phyloP scores from a whole-genome alignment of 2,797 vertebrate genomes.

The Rhinophrynus dorsalis region DNA sequence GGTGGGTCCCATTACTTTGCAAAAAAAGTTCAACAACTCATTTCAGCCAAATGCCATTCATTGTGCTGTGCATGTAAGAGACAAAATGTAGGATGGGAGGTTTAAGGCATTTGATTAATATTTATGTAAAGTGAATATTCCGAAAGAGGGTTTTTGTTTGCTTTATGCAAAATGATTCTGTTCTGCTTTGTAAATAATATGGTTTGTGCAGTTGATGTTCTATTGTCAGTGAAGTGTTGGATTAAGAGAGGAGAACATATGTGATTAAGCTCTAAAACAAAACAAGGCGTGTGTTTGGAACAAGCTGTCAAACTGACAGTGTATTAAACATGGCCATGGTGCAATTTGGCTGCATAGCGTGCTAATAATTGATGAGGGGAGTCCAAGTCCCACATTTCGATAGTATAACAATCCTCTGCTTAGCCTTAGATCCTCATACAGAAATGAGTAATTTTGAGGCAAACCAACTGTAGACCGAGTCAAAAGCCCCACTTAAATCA shows the following conservation, averaged over 20 bases:
- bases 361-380: no score
- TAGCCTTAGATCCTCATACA: no score
- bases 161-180: slow-evolving; percentile 11
- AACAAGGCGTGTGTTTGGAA: slow-evolving; percentile 5
- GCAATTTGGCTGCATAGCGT: no score
- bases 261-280: slow-evolving; percentile 8
- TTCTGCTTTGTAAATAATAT: slow-evolving; percentile 24
- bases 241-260: slow-evolving; percentile 4
- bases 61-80: slow-evolving; percentile 11
- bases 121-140: slow-evolving; percentile 10
- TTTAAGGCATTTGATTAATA: not conserved
- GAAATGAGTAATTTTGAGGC: no score
- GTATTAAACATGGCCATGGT: no score
- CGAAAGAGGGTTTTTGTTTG: slow-evolving; percentile 23
- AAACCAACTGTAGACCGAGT: no score
- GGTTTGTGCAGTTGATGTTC: slow-evolving; percentile 19
- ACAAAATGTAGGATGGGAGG: not conserved
- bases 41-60: not conserved
- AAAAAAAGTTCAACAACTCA: not conserved
- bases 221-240: slow-evolving; percentile 14
- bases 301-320: not conserved
- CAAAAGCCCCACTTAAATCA: no score
- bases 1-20: not conserved
- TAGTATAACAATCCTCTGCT: no score
- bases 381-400: no score